A percentile compares a stretch with the other conserved stretches of the same genome.
phyloP scores from a whole-genome alignment of 64 coral and sea anemone genomes.

The Montipora foliosa region DNA sequence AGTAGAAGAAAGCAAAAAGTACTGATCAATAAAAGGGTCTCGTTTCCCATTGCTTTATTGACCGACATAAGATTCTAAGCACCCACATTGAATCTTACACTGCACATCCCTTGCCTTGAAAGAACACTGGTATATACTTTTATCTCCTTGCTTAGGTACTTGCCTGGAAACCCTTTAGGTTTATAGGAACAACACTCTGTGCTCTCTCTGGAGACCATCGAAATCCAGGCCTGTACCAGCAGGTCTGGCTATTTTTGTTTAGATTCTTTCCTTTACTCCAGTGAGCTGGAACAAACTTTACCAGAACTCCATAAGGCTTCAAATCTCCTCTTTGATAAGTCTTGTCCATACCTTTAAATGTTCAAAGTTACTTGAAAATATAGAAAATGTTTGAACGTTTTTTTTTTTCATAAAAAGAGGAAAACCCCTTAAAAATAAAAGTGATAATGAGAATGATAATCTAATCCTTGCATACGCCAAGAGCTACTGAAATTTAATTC shows the following conservation, averaged over 20 bases:
- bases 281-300: slow-evolving; percentile 91
- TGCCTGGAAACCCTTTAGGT: slow-evolving; percentile 83
- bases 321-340: slow-evolving; percentile 90
- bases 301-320: slow-evolving; percentile 79
- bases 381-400: background rate
- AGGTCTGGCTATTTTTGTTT: slow-evolving; percentile 80
- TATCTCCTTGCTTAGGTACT: background rate
- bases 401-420: no score
- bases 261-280: slow-evolving; percentile 75
- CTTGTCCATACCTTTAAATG: slow-evolving; percentile 87
- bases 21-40: no score
- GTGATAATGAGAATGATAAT: no score
- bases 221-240: slow-evolving; percentile 94
- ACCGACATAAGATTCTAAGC: no score
- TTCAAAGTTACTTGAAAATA: background rate
- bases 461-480: no score
- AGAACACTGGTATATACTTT: background rate
- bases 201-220: slow-evolving; percentile 78
- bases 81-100: no score
- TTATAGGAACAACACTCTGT: slow-evolving; percentile 74
- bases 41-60: no score
- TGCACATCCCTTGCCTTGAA: no score
- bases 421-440: no score
- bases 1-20: no score
- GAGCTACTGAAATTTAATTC: no score